A percentile compares a stretch with the other conserved stretches of the same genome.
These are phyloP conservation scores for Nautilus pompilius DNA, from an alignment of 1,140 invertebrate species.

Conservation along the genomic window DNA sequence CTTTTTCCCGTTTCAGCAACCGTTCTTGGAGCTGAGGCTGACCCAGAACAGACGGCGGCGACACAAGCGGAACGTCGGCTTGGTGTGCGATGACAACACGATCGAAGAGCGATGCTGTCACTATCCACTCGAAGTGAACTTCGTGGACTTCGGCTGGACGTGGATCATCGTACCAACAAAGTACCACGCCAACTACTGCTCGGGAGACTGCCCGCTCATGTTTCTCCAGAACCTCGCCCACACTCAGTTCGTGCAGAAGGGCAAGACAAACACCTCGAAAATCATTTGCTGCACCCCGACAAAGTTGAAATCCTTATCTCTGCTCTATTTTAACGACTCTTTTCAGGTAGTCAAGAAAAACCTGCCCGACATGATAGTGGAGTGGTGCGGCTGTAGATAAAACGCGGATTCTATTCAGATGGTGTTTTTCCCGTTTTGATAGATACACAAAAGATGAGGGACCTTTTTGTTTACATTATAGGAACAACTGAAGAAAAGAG, in stretches of 20 bases:
- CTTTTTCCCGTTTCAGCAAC: conserved; percentile 47
- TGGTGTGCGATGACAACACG: conserved; percentile 25
- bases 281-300: conserved; percentile 87
- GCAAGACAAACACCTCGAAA: conserved; percentile 66
- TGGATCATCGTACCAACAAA: conserved; percentile 82
- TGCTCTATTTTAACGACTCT: conserved; percentile 90
- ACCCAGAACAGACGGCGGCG: conserved; percentile 51
- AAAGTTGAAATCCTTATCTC: conserved; percentile 85
- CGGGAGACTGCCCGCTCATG: conserved; percentile 31
- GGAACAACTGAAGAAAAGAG: no score
- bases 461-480: no score
- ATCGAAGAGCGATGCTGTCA: conserved; percentile 70
- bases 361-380: conserved; percentile 93
- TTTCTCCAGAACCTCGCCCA: conserved; percentile 70
- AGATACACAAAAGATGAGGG: no score
- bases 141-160: conserved; percentile 87
- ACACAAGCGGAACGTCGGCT: conserved; percentile 54
- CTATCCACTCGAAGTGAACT: conserved; percentile 85
- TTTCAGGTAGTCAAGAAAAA: conserved; percentile 89
- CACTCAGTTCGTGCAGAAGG: conserved; percentile 61
- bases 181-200: conserved; percentile 38
- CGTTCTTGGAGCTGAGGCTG: conserved; percentile 80
- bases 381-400: conserved; percentile 90
- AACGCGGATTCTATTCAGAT: no score
- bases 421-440: no score